These are phyloP conservation scores for Otolemur crassicaudatus DNA, from an alignment of 2,797 vertebrate genomes.

Conservation along the genomic window DNA sequence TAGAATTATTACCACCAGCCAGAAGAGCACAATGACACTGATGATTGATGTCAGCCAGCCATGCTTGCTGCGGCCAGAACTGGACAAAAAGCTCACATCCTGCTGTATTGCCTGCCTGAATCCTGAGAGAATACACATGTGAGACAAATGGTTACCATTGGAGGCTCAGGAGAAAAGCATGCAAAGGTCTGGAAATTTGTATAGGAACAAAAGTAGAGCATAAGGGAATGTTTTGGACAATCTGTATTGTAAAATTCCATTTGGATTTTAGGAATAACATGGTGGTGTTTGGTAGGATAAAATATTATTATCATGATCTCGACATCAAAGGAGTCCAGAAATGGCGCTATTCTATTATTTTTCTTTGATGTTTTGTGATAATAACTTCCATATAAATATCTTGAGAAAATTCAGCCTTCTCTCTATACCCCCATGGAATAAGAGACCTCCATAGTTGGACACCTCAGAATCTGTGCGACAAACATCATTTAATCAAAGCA, in stretches of 20 bases:
- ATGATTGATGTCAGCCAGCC: background rate
- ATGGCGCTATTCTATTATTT: background rate
- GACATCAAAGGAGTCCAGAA: conserved; percentile 23
- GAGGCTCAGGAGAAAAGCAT: background rate
- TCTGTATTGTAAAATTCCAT: conserved; percentile 12
- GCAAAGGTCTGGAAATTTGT: background rate
- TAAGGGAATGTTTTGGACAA: background rate
- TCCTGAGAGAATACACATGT: background rate
- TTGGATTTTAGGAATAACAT: conserved; percentile 45
- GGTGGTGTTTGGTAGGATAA: background rate
- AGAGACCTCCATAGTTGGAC: background rate
- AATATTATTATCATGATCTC: background rate
- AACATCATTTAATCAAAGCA: background rate
- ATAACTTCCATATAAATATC: background rate
- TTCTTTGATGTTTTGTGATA: background rate
- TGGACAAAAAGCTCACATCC: background rate
- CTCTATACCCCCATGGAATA: background rate
- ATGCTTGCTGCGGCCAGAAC: background rate
- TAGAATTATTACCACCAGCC: background rate
- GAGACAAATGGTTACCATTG: background rate
- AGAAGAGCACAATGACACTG: background rate
- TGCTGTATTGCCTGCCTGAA: background rate
- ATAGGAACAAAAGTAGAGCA: background rate
- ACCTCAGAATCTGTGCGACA: background rate
- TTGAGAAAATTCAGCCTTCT: background rate